Percentiles rank a stretch among this genome's conserved stretches.
phyloP scores from a whole-genome alignment of 2,888 invertebrate genomes.

The Drosophila seclusa region DNA sequence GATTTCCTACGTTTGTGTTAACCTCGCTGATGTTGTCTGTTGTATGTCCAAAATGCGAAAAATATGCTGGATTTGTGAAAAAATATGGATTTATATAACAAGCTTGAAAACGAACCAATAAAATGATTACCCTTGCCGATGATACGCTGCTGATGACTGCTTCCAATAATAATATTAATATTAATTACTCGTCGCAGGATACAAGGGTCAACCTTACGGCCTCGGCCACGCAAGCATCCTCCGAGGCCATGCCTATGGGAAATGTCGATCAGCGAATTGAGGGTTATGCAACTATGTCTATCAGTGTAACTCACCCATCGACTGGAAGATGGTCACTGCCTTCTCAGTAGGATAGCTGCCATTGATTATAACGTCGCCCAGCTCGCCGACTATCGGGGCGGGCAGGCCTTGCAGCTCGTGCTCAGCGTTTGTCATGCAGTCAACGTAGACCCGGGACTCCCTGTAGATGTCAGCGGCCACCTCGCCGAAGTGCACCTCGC shows the following conservation, averaged over 20 bases:
- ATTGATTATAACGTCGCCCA: constrained; percentile 86
- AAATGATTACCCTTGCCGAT: too few relatives aligned
- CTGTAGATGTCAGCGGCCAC: constrained; percentile 86
- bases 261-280: background rate
- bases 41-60: too few relatives aligned
- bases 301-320: constrained; percentile 86
- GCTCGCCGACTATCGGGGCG: constrained; percentile 86
- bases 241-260: constrained; percentile 87
- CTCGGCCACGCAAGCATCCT: constrained; percentile 87
- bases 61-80: too few relatives aligned
- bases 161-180: too few relatives aligned
- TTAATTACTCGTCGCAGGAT: constrained; percentile 9
- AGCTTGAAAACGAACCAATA: too few relatives aligned
- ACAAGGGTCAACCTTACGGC: constrained; percentile 83
- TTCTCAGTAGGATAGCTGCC: constrained; percentile 66
- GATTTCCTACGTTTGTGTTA: too few relatives aligned
- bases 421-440: constrained; percentile 86
- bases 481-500: constrained; percentile 85
- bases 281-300: background rate
- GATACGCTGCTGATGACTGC: too few relatives aligned
- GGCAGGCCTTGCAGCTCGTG: constrained; percentile 86
- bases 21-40: too few relatives aligned
- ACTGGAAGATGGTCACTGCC: constrained; percentile 87
- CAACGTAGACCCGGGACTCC: constrained; percentile 86
- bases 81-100: too few relatives aligned